Evolutionary conservation across 1,140 invertebrate genomes (phyloP), one percentile per base, ranked within the genome.

Genomic region (Macrosteles quadrilineatus): DNA sequence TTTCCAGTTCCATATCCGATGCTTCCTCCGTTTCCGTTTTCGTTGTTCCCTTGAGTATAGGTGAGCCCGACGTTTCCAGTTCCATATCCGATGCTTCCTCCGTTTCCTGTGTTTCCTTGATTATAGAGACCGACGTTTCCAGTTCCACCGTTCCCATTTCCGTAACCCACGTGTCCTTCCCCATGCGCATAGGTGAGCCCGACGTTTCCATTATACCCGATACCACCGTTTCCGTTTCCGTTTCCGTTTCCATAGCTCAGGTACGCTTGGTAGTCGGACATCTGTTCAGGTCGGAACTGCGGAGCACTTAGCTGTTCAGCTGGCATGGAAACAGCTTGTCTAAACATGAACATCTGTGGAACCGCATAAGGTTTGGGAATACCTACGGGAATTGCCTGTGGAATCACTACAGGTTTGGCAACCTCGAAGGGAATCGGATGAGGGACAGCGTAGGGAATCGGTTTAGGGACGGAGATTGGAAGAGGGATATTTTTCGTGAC

Each of bases 401-500:
- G 57, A 17, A 69, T 69, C 11, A 69, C 43, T 21, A 69, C 40
- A 1, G 68, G 68, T 19, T 69, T 69, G 27, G 57, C 64, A 3
- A 69, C 36, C 43, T 69, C 57, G 12, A 69, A 32, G 2, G 68
- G 68, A 40, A 69, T 21, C 32, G 68, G 68, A 3, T 69, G 68
- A 2, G 68, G 68, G 27, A 69, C 68, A 6, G 68, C 50, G 29
- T 64, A 69, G 2, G 68, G 68, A 21, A 69, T 23, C 1, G 68
- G 68, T 47, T 69, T 62, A 17, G 57, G 55, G 29, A 69, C 68
- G n/a, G 68, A 59, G 36, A 69, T 43, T 12, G 68, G 68, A 12
- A 59, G 19, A 12, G 55, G 68, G 27, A 69, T 43, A 23, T 62
- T 21, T 30, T 64, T 69, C 0, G 68, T 14, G 36, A 64, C 27